phyloP scores from a whole-genome alignment of 1,140 invertebrate genomes.

The Drosophila gunungcola region DNA sequence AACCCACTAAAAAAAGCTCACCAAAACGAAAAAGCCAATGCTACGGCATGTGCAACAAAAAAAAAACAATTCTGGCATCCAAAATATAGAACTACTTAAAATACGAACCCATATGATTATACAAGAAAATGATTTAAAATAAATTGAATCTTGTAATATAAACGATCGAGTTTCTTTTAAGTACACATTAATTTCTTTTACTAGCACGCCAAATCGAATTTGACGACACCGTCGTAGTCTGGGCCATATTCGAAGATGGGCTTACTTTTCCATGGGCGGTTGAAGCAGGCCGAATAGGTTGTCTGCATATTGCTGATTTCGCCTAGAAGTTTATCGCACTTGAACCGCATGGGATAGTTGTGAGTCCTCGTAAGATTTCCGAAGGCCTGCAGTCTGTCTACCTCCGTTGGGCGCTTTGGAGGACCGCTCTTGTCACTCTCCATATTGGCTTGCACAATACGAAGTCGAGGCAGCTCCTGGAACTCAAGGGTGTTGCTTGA shows the following conservation, averaged over 20 bases:
- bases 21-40: conserved; percentile 48
- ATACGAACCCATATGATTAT: conserved; percentile 81
- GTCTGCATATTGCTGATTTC: conserved; percentile 24
- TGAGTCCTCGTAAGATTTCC: conserved; percentile 53
- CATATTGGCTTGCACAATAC: neutral
- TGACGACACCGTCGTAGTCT: conserved; percentile 11
- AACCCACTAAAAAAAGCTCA: conserved; percentile 42
- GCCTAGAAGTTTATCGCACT: neutral
- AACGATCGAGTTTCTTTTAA: conserved; percentile 18
- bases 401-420: neutral
- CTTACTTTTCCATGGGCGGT: conserved; percentile 6
- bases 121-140: conserved; percentile 84
- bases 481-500: conserved; percentile 54
- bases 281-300: conserved; percentile 28
- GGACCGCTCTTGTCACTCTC: conserved; percentile 13
- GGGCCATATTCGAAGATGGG: neutral
- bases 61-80: conserved; percentile 77
- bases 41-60: conserved; percentile 70
- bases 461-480: conserved; percentile 39
- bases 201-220: conserved; percentile 22
- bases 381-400: conserved; percentile 43
- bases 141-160: conserved; percentile 85
- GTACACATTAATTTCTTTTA: neutral
- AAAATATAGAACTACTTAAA: conserved; percentile 79
- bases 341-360: conserved; percentile 7